Percentiles rank a stretch among this genome's conserved stretches.
phyloP scores from a whole-genome alignment of 1,140 invertebrate species.

The Pseudomyrmex concolor region DNA sequence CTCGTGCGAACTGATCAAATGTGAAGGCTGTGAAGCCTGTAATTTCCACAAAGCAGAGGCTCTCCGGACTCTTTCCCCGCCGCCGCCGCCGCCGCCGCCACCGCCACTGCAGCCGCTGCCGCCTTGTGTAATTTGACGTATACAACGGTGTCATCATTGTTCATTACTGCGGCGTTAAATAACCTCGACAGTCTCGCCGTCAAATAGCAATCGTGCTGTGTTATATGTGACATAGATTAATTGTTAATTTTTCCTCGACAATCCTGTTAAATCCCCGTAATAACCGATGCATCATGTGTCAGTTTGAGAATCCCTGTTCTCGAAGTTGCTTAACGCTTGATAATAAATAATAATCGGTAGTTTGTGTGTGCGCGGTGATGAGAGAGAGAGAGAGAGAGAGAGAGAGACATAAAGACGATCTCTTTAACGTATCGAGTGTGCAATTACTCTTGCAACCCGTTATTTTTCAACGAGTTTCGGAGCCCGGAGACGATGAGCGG shows the following conservation, averaged over 20 bases:
- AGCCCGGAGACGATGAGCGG: background rate
- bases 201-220: conserved; percentile 1
- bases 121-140: conserved; percentile 51
- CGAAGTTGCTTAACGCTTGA: background rate
- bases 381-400: background rate
- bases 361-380: no score
- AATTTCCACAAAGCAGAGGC: conserved; percentile 55
- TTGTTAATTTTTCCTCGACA: background rate
- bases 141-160: conserved; percentile 54
- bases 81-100: background rate
- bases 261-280: background rate
- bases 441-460: conserved; percentile 8
- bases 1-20: conserved; percentile 50
- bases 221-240: conserved; percentile 10
- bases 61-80: conserved; percentile 18
- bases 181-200: background rate
- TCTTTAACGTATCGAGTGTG: background rate
- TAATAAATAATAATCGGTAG: conserved; percentile 35
- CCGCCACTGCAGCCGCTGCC: background rate
- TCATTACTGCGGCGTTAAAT: conserved; percentile 35
- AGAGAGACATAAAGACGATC: background rate
- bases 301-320: conserved; percentile 14
- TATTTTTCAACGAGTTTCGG: background rate
- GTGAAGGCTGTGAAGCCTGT: conserved; percentile 43
- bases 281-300: background rate